Percentiles rank a stretch among this genome's conserved stretches.
phyloP scores from a whole-genome alignment of 2,113 vertebrate species.

The Leptodactylus fuscus region DNA sequence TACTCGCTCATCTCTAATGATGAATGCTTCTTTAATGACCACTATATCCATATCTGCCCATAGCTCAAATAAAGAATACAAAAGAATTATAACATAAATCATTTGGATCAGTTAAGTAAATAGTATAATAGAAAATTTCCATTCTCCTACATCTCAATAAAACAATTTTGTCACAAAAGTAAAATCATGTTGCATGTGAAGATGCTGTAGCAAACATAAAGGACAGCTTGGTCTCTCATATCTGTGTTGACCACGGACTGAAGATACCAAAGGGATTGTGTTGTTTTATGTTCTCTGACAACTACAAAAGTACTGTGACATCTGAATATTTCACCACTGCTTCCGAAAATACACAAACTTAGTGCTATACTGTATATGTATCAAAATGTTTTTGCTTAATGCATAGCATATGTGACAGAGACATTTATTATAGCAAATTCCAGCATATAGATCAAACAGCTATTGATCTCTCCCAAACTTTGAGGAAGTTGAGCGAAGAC shows the following conservation, averaged over 20 bases:
- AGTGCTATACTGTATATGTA: neutral
- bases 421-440: neutral
- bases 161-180: too few species aligned
- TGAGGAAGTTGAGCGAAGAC: constrained; percentile 13
- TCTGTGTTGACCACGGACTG: neutral
- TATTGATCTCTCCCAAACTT: constrained; percentile 9
- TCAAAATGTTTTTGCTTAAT: too few species aligned
- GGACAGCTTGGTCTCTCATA: neutral
- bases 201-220: too few species aligned
- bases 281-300: neutral
- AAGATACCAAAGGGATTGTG: neutral
- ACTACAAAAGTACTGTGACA: neutral
- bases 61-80: too few species aligned
- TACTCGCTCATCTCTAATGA: too few species aligned
- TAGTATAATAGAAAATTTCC: too few species aligned
- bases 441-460: neutral
- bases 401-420: neutral
- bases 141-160: too few species aligned
- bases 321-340: neutral
- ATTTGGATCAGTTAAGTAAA: too few species aligned
- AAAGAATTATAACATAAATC: neutral
- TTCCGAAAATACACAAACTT: neutral
- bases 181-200: too few species aligned
- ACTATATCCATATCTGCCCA: too few species aligned
- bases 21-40: too few species aligned